Evolutionary conservation across 2,888 invertebrate species (phyloP).

Genomic region (Gryllus longicercus): DNA sequence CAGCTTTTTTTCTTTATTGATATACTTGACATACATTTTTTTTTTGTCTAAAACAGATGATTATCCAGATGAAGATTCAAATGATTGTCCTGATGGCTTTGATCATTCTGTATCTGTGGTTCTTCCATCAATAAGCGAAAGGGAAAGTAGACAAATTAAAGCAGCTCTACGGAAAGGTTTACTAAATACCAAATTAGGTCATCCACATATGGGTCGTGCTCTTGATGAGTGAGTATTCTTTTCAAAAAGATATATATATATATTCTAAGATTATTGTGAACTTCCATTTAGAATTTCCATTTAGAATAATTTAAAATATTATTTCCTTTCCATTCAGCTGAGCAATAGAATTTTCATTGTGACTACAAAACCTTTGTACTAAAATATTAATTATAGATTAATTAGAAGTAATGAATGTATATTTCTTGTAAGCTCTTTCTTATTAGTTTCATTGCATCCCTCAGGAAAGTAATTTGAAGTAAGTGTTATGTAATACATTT

Average conservation of each 20-base stretch:
- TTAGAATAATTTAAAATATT: no score
- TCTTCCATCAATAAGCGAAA: slow-evolving; percentile 39
- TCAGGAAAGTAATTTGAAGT: no score
- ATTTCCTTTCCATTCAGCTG: no score
- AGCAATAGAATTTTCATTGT: not conserved
- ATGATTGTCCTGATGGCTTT: not conserved
- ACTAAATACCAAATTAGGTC: slow-evolving; percentile 39
- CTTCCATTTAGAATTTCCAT: no score
- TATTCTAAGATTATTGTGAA: no score
- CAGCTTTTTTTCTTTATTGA: no score
- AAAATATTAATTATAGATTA: not conserved
- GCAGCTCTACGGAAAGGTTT: slow-evolving; percentile 43
- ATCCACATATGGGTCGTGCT: slow-evolving; percentile 35
- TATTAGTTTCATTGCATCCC: not conserved
- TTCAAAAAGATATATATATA: not conserved
- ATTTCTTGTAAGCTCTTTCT: not conserved
- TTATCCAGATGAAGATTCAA: slow-evolving; percentile 18
- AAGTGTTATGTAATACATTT: no score
- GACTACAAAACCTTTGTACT: not conserved
- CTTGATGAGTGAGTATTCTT: slow-evolving; percentile 21
- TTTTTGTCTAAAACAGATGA: not conserved
- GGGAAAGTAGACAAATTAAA: slow-evolving; percentile 48
- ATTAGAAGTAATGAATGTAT: no score
- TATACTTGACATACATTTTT: no score
- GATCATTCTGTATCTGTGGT: not conserved